A percentile compares a stretch with the other conserved stretches of the same genome.
phyloP scores from a whole-genome alignment of 1,140 invertebrate species.

The Listronotus oregonensis region DNA sequence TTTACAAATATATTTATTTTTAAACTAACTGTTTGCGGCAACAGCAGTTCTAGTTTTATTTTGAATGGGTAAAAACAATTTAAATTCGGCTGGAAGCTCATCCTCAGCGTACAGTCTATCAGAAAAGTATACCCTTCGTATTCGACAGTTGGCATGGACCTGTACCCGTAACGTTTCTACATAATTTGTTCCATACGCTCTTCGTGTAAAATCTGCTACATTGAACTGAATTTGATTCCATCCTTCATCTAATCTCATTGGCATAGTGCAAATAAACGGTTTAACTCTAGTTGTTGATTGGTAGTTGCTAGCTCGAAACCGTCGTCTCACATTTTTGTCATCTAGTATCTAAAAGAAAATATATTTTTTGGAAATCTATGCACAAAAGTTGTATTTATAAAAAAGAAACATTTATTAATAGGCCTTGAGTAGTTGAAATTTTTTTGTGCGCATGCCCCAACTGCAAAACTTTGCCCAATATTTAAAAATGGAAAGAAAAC shows the following conservation, averaged over 20 bases:
- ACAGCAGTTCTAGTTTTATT: slow-evolving; percentile 49
- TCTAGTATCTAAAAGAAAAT: slow-evolving; percentile 79
- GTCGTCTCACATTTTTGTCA: slow-evolving; percentile 93
- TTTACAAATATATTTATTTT: too few species aligned
- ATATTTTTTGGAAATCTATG: too few species aligned
- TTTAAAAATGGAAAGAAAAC: too few species aligned
- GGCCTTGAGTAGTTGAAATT: too few species aligned
- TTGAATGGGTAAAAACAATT: slow-evolving; percentile 89
- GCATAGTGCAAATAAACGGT: slow-evolving; percentile 99
- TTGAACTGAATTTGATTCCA: slow-evolving; percentile 99
- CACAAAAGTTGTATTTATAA: too few species aligned
- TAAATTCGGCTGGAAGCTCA: slow-evolving; percentile 98
- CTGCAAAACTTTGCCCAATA: too few species aligned
- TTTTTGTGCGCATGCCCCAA: too few species aligned
- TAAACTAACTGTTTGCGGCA: slow-evolving; percentile 25
- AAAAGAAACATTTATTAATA: too few species aligned
- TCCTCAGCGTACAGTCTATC: slow-evolving; percentile 98
- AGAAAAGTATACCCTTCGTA: slow-evolving; percentile 97
- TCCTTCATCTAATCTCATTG: slow-evolving; percentile 95
- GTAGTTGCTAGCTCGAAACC: slow-evolving; percentile 97
- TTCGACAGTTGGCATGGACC: slow-evolving; percentile 98
- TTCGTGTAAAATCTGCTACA: slow-evolving; percentile 94
- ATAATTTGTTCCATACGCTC: slow-evolving; percentile 99
- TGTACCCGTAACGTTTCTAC: slow-evolving; percentile 97
- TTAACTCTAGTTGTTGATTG: slow-evolving; percentile 97